phyloP scores from a whole-genome alignment of 2,888 invertebrate genomes.

The Anoplius nigerrimus region DNA sequence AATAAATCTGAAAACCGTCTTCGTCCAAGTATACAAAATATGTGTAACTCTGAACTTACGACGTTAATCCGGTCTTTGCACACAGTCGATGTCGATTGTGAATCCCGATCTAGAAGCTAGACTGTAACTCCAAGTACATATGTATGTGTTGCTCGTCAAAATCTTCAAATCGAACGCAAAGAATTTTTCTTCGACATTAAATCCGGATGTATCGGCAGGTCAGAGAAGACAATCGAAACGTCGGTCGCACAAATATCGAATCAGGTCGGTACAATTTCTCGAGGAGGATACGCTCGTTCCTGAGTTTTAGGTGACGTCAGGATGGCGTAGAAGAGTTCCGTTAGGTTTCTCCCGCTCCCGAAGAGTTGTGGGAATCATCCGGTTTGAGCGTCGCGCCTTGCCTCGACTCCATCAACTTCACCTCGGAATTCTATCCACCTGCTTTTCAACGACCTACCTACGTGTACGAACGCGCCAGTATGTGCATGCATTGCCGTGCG shows the following conservation, averaged over 20 bases:
- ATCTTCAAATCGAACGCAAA: background rate
- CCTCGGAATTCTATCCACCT: constrained; percentile 42
- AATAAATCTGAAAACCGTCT: no score
- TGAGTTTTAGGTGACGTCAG: constrained; percentile 49
- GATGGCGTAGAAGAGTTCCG: constrained; percentile 50
- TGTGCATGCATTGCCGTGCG: background rate
- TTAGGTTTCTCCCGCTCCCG: constrained; percentile 41
- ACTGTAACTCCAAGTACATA: no score
- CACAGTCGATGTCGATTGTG: no score
- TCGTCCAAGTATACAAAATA: no score
- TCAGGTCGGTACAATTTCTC: constrained; percentile 30
- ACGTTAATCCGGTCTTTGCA: no score
- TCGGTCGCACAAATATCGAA: constrained; percentile 9
- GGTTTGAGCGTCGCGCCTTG: constrained; percentile 33
- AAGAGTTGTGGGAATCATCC: constrained; percentile 48
- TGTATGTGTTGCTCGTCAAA: no score
- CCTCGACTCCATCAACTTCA: constrained; percentile 11
- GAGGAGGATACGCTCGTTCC: constrained; percentile 26
- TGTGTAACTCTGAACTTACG: no score
- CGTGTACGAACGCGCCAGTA: constrained; percentile 12
- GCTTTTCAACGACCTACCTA: constrained; percentile 40
- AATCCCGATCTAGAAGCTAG: no score
- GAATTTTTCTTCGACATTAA: no score
- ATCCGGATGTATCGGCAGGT: background rate
- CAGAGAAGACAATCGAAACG: constrained; percentile 4